phyloP scores from a whole-genome alignment of 2,113 vertebrate species.

The Oenanthe melanoleuca region DNA sequence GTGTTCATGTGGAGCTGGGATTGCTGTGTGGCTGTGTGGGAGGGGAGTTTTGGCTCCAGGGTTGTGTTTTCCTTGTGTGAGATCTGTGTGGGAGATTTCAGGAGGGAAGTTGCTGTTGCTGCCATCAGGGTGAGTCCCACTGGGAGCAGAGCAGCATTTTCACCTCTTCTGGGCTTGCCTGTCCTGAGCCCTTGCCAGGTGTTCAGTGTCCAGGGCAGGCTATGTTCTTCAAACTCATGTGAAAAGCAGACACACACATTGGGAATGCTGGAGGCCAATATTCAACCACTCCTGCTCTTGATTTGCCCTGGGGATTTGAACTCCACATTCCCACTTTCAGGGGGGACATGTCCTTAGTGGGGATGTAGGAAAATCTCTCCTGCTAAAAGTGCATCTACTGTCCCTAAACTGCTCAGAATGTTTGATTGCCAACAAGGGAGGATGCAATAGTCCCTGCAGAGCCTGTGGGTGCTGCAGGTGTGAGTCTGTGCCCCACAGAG shows the following conservation, averaged over 20 bases:
- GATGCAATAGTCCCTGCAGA: neutral
- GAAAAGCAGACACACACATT: rapidly evolving
- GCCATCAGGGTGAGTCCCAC: rapidly evolving
- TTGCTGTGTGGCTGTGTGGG: neutral
- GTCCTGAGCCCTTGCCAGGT: neutral
- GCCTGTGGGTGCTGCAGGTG: no score
- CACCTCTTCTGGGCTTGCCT: neutral
- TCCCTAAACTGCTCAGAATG: neutral
- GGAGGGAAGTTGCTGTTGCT: neutral
- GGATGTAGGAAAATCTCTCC: neutral
- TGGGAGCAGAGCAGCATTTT: neutral
- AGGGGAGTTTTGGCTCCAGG: conserved; percentile 18
- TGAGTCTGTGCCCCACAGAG: rapidly evolving
- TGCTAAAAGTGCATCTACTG: neutral
- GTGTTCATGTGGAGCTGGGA: neutral
- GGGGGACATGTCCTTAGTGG: rapidly evolving
- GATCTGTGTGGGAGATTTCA: neutral
- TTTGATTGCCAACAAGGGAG: rapidly evolving
- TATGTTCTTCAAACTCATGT: neutral
- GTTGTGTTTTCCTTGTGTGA: neutral
- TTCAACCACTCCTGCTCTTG: neutral
- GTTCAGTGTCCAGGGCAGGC: neutral
- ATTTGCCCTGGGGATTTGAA: neutral
- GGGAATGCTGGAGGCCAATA: neutral
- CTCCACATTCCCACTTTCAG: neutral